Evolutionary conservation across 1,140 invertebrate species (phyloP).

Genomic region (Homalodisca vitripennis): DNA sequence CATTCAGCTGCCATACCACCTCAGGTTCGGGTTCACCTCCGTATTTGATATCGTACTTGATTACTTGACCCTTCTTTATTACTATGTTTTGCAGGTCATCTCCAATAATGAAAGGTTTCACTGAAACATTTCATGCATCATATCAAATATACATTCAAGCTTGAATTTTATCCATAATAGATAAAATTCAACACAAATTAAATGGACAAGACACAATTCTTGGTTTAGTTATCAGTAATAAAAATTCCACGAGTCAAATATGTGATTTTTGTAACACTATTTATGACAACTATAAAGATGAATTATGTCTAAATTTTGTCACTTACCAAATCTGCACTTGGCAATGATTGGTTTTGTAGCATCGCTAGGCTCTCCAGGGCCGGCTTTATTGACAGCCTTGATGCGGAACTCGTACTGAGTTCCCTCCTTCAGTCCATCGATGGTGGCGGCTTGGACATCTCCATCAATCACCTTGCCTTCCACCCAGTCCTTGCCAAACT

Average conservation of each 20-base stretch:
- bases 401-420: constrained; percentile 96
- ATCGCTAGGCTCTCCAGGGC: constrained; percentile 92
- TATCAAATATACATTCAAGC: too few relatives aligned
- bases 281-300: too few relatives aligned
- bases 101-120: constrained; percentile 90
- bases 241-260: too few relatives aligned
- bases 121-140: too few relatives aligned
- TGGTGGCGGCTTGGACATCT: constrained; percentile 70
- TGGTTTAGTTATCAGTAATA: too few relatives aligned
- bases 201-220: too few relatives aligned
- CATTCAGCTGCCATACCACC: constrained; percentile 76
- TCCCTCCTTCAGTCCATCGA: constrained; percentile 91
- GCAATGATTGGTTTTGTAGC: constrained; percentile 93
- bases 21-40: constrained; percentile 93
- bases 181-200: too few relatives aligned
- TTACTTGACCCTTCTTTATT: constrained; percentile 91
- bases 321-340: constrained; percentile 79
- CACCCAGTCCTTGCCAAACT: constrained; percentile 88
- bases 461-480: constrained; percentile 76
- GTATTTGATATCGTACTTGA: constrained; percentile 92
- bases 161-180: too few relatives aligned
- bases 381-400: constrained; percentile 93
- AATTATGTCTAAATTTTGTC: too few relatives aligned
- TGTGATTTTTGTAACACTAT: too few relatives aligned
- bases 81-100: constrained; percentile 82